phyloP scores from a whole-genome alignment of 2,113 vertebrate genomes.

The Rhinoptilus africanus region DNA sequence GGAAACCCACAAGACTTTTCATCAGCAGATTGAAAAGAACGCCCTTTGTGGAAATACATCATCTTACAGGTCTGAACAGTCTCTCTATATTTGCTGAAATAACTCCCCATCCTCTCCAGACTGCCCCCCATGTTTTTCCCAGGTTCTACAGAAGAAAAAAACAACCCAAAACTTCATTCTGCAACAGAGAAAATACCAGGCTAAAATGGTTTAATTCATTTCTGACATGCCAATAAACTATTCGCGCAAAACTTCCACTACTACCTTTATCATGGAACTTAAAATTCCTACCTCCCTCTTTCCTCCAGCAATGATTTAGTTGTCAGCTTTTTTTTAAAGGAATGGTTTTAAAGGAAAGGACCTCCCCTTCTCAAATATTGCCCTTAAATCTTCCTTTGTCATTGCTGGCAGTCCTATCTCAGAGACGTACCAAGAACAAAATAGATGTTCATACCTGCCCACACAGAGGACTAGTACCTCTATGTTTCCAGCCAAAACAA shows the following conservation, averaged over 20 bases:
- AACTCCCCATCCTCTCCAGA: neutral
- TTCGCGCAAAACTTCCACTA: neutral
- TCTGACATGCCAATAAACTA: neutral
- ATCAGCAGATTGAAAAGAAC: constrained; percentile 24
- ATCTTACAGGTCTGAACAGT: constrained; percentile 21
- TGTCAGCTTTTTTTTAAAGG: neutral
- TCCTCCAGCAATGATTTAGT: neutral
- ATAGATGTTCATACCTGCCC: neutral
- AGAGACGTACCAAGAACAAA: neutral
- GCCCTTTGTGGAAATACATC: constrained; percentile 29
- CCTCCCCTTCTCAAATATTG: neutral
- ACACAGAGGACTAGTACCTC: neutral
- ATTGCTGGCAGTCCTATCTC: neutral
- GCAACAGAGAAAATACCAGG: neutral
- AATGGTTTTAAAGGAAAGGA: neutral
- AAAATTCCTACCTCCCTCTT: neutral
- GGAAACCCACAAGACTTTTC: constrained; percentile 63
- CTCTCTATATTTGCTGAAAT: neutral
- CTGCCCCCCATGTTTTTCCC: neutral
- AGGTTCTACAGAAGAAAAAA: neutral
- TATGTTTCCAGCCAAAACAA: neutral
- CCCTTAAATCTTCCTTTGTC: neutral
- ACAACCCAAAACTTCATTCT: neutral
- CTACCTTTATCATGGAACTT: neutral
- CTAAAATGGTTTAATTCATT: neutral